These are phyloP conservation scores for Adelognathus sp. DNA, from an alignment of 2,888 invertebrate species.

Conservation along the genomic window DNA sequence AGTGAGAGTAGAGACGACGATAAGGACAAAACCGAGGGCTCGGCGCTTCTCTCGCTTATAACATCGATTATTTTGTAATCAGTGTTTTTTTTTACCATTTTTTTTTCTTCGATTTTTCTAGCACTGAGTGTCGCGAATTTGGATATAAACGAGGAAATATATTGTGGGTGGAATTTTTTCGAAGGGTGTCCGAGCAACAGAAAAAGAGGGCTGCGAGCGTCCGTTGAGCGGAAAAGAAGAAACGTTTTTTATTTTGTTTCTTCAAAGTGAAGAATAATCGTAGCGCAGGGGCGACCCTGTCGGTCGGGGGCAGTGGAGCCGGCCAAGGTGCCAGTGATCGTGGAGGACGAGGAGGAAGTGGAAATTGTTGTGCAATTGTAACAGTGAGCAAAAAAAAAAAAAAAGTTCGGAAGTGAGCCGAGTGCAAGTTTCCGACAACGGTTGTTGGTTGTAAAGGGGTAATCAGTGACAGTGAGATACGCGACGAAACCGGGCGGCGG, in stretches of 20 bases:
- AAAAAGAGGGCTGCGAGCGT: not conserved
- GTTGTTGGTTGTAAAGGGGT: no score
- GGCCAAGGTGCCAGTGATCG: slow-evolving; percentile 39
- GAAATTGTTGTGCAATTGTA: slow-evolving; percentile 54
- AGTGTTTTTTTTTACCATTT: not conserved
- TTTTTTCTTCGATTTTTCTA: not conserved
- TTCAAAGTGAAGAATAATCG: slow-evolving; percentile 40
- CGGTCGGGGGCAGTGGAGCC: slow-evolving; percentile 40
- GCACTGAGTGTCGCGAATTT: no score
- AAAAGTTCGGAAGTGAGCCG: slow-evolving; percentile 42
- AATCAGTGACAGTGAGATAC: slow-evolving; percentile 69
- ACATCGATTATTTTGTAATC: not conserved
- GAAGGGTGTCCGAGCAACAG: not conserved
- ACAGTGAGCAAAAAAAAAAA: slow-evolving; percentile 25
- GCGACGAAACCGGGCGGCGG: no score
- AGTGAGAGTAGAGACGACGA: slow-evolving; percentile 3
- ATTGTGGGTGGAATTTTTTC: no score
- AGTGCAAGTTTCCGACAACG: no score
- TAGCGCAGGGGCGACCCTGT: slow-evolving; percentile 48
- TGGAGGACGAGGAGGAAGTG: slow-evolving; percentile 53
- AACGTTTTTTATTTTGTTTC: not conserved
- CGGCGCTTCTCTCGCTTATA: not conserved
- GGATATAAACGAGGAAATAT: no score
- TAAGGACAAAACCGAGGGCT: not conserved
- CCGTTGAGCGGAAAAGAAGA: not conserved